These are phyloP conservation scores for Pelusios castaneus DNA, from an alignment of 2,113 vertebrate genomes.

Conservation along the genomic window DNA sequence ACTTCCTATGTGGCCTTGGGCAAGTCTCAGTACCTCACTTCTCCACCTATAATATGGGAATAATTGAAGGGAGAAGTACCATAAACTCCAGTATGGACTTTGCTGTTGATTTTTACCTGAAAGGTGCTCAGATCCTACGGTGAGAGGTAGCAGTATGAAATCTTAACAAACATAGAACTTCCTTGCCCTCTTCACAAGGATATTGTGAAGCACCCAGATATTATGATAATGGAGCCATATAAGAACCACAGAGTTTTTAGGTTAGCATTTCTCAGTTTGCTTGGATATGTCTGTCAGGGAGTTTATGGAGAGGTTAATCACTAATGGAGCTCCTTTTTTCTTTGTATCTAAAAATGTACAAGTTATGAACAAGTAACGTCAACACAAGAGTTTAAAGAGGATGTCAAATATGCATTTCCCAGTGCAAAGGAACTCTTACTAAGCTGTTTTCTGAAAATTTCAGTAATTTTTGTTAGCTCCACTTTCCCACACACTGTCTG, in stretches of 20 bases:
- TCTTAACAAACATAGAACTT: not conserved
- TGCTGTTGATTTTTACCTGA: too few species aligned
- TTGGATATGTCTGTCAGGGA: not conserved
- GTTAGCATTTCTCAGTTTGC: not conserved
- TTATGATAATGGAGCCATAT: not conserved
- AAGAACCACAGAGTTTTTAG: not conserved
- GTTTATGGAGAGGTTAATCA: not conserved
- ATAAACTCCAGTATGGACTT: too few species aligned
- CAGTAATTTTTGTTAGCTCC: slow-evolving; percentile 8
- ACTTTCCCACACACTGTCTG: not conserved
- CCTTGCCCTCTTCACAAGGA: not conserved
- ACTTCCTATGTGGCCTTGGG: too few species aligned
- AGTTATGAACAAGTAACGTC: not conserved
- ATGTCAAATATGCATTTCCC: not conserved
- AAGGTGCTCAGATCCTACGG: too few species aligned
- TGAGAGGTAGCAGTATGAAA: not conserved
- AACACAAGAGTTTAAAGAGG: not conserved
- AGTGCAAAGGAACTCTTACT: not conserved
- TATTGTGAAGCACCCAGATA: not conserved
- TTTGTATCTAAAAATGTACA: not conserved
- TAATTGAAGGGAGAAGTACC: too few species aligned
- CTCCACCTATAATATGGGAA: too few species aligned
- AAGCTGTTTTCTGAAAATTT: slow-evolving; percentile 20
- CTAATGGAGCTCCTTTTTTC: not conserved
- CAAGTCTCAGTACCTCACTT: too few species aligned